Evolutionary conservation across 2,888 invertebrate species (phyloP).

Genomic region (Mechanitis messenoides): DNA sequence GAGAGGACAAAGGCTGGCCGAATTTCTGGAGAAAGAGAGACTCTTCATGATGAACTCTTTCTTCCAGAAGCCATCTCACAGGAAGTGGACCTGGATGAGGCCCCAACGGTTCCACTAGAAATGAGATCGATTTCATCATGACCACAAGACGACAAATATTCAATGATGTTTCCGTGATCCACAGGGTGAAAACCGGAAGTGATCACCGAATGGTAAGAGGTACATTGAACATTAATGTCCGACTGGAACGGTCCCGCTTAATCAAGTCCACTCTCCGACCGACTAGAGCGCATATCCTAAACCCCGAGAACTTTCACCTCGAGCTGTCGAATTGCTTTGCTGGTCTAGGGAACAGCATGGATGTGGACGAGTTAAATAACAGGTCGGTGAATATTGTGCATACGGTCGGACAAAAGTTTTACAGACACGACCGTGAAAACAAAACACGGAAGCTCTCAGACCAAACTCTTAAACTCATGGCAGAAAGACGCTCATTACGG

Average conservation of each 20-base stretch:
- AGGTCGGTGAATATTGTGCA: not conserved
- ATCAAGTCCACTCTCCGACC: not conserved
- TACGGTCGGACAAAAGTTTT: not conserved
- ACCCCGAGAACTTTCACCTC: not conserved
- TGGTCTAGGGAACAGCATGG: not conserved
- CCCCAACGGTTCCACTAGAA: slow-evolving; percentile 8
- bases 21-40: slow-evolving; percentile 12
- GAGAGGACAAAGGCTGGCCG: slow-evolving; percentile 8
- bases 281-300: not conserved
- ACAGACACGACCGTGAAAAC: not conserved
- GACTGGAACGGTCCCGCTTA: not conserved
- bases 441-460: slow-evolving; percentile 7
- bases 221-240: not conserved
- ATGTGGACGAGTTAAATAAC: not conserved
- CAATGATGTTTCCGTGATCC: slow-evolving; percentile 7
- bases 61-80: slow-evolving; percentile 14
- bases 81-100: slow-evolving; percentile 18
- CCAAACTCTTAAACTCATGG: slow-evolving; percentile 2
- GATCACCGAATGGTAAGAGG: slow-evolving; percentile 7
- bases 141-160: slow-evolving; percentile 6
- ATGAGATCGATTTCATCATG: slow-evolving; percentile 14
- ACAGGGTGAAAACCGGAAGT: slow-evolving; percentile 14
- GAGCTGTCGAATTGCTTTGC: not conserved
- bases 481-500: not conserved
- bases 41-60: slow-evolving; percentile 18